Base-by-base conservation (phyloP, 2,113 vertebrate genomes). In the Dromiciops gliroides region DNA sequence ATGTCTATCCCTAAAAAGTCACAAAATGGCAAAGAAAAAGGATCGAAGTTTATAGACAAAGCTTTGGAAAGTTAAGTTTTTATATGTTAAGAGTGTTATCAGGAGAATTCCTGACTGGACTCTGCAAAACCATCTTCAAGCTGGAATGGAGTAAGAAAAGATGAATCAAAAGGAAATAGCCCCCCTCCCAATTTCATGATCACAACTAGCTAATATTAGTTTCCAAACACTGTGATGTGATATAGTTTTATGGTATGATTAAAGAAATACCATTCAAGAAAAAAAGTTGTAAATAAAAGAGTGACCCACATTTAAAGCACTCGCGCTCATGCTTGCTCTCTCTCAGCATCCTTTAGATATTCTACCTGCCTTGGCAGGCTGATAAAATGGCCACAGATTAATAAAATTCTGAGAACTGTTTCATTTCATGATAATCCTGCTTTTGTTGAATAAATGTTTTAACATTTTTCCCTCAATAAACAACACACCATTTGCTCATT, bases 351-450 rank as follows among this genome's bases (percentile, higher is more conserved):
- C 56, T 95, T 88, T 50, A 1, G 90, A 25, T 37, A 60, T 0
- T 60, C 26, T 31, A 92, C 44, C 83, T 49, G n/a, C n/a, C 90
- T 75, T 37, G 31, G 51, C 25, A 89, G 91, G 89, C 31, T 92
- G 67, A 22, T 47, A 89, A 83, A 75, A 91, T 56, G 50, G 37
- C 44, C 37, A 83, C 24, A 93, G 60, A 89, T 94, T 52, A 51
- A 91, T 92, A 92, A 28, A 92, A 12, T 56, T 48, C 75, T 50
- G 44, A 97, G 94, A n/a, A 88, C 2, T 95, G 44, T 31, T 96
- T 90, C 48, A 90, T 0, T 0, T 12, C 25, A 8, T 48, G 0
- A 0, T 92, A 96, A 2, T 50, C 16, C 0, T 75, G 90, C 90
- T 90, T 93, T 83, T 92, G 0, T 26, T 89, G 51, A 28, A 90